These are phyloP conservation scores for Phania funesta DNA, from an alignment of 2,888 invertebrate genomes.

Conservation along the genomic window DNA sequence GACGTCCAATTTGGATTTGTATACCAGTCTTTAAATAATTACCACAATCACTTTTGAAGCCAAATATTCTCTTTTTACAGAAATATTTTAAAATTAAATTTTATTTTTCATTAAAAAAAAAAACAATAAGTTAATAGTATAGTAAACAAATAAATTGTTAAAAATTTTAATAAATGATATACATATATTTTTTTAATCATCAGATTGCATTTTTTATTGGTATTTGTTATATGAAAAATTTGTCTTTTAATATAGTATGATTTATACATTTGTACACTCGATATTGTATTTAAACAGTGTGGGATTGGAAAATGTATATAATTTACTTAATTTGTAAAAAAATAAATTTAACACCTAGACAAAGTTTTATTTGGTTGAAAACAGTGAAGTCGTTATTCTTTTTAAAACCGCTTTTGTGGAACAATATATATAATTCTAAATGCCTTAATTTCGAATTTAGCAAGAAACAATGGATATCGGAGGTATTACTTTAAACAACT, in stretches of 20 bases:
- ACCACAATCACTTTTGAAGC: constrained; percentile 25
- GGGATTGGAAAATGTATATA: not conserved
- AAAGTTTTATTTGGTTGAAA: too few relatives aligned
- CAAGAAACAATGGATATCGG: too few relatives aligned
- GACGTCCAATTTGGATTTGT: constrained; percentile 48
- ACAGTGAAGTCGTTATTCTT: too few relatives aligned
- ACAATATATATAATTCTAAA: too few relatives aligned
- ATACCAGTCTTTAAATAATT: constrained; percentile 55
- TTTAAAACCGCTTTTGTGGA: too few relatives aligned
- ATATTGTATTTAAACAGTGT: constrained; percentile 5
- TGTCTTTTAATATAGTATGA: constrained; percentile 4
- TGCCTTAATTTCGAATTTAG: too few relatives aligned
- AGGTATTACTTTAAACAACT: too few relatives aligned
- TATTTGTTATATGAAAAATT: not conserved
- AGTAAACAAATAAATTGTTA: constrained; percentile 11
- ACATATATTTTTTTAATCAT: not conserved
- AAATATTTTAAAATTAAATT: constrained; percentile 16
- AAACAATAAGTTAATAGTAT: not conserved
- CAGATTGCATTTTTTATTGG: not conserved
- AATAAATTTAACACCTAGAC: not conserved
- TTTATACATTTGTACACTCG: constrained; percentile 10
- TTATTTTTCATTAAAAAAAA: constrained; percentile 17
- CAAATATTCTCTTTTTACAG: not conserved
- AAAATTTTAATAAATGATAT: constrained; percentile 31
- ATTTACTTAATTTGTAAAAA: not conserved